These are phyloP conservation scores for Sthenelais limicola DNA, from an alignment of 2,888 invertebrate genomes.

Conservation along the genomic window DNA sequence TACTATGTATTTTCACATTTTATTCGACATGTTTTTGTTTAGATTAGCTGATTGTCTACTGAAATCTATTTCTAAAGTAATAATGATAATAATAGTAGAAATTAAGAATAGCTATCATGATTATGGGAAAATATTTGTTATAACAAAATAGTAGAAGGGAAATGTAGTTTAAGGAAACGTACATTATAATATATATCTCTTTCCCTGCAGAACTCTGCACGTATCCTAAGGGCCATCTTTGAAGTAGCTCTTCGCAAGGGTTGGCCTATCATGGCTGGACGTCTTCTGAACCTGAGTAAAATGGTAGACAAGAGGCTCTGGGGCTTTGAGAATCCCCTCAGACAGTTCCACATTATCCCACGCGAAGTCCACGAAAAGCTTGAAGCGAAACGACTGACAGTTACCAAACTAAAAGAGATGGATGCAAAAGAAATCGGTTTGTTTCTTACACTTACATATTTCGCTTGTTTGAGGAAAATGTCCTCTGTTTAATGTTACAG, in stretches of 20 bases:
- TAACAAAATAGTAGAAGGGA: too few species aligned
- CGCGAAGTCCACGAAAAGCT: slow-evolving; percentile 85
- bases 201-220: slow-evolving; percentile 84
- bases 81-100: too few species aligned
- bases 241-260: slow-evolving; percentile 92
- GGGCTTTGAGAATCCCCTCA: slow-evolving; percentile 87
- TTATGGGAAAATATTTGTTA: too few species aligned
- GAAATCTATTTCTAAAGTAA: too few species aligned
- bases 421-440: slow-evolving; percentile 87
- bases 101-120: too few species aligned
- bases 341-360: slow-evolving; percentile 79
- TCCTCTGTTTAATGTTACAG: too few species aligned
- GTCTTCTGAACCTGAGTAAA: slow-evolving; percentile 89
- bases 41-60: too few species aligned
- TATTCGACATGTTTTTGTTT: too few species aligned
- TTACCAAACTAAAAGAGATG: slow-evolving; percentile 89
- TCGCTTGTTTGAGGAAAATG: too few species aligned
- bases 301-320: slow-evolving; percentile 94
- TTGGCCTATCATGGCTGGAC: slow-evolving; percentile 89
- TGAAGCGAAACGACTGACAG: slow-evolving; percentile 81
- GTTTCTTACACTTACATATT: too few species aligned
- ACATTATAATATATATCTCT: too few species aligned
- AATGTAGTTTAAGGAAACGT: too few species aligned
- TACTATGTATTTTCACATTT: background rate
- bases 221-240: slow-evolving; percentile 93